These are phyloP conservation scores for Caenorhabditis sp. DNA, from an alignment of 2,888 invertebrate species.

Conservation along the genomic window DNA sequence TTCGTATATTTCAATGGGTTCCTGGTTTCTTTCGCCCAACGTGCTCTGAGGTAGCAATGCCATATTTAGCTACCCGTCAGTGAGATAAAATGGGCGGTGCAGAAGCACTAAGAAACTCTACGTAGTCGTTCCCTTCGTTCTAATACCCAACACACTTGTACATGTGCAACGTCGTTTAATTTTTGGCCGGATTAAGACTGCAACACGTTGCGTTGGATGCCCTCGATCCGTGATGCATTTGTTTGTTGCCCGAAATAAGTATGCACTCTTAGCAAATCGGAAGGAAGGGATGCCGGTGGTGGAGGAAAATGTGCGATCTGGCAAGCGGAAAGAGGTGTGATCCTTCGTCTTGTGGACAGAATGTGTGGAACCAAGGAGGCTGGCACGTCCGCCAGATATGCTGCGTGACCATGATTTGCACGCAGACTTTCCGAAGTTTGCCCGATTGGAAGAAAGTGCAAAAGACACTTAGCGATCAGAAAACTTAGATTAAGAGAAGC, in stretches of 20 bases:
- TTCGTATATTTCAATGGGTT: too few species aligned
- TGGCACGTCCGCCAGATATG: neutral
- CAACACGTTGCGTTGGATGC: constrained; percentile 35
- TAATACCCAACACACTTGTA: constrained; percentile 10
- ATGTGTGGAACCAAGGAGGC: neutral
- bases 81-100: constrained; percentile 29
- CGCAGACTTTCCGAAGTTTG: neutral
- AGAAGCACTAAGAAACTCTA: constrained; percentile 43
- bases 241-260: constrained; percentile 39
- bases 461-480: too few species aligned
- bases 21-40: too few species aligned
- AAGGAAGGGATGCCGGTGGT: constrained; percentile 29
- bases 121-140: constrained; percentile 41
- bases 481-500: too few species aligned
- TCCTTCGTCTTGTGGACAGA: neutral
- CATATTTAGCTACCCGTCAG: constrained; percentile 33
- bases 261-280: constrained; percentile 39
- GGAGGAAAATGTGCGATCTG: constrained; percentile 9
- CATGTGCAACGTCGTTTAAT: constrained; percentile 42
- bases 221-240: constrained; percentile 27
- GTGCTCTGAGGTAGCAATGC: constrained; percentile 17
- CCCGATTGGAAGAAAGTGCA: too few species aligned
- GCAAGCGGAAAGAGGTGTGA: neutral
- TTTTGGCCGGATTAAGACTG: constrained; percentile 41
- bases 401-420: neutral